Base-by-base conservation (phyloP, 2,797 vertebrate species). In the Dicrostonyx torquatus region DNA sequence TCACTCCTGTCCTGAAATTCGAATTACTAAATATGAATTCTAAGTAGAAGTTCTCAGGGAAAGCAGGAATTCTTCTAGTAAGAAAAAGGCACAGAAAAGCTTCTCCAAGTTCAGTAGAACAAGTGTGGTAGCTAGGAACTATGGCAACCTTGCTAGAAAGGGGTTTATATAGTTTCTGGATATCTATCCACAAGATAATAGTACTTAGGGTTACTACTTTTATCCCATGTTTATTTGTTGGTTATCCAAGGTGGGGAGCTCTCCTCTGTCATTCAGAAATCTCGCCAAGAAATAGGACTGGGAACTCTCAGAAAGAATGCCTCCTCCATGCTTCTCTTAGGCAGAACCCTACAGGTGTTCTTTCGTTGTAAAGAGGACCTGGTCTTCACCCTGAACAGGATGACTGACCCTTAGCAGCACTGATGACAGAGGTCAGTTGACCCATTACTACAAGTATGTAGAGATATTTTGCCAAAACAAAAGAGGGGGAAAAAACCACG, bases 381-480 rank as follows among this genome's bases (percentile, higher is more conserved):
- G 8, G 78, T 89, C 37, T 88, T 40, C 11, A 86, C 8, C 17
- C 18, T 91, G 37, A 40, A 24, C 2, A 43, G 55, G 62, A 94
- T 3, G 12, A 85, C 66, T 55, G 55, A 77, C 89, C 43, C 26
- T 96, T 94, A 85, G 94, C 89, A 85, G 1, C 43, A 45, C 66
- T 88, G 93, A 93, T 87, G 75, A 93, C 85, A 92, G 18, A 18
- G 97, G 97, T 97, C 80, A 50, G 92, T 96, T 97, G 92, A 76
- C 72, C 85, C 96, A 95, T 94, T 96, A 2, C 80, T 93, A 95
- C 88, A 97, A 89, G 91, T 97, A 87, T 87, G 84, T 7, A 75
- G 87, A 94, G 96, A 70, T 94, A 90, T 94, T 95, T 50, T 97
- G 78, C 97, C 92, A 97, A 86, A 90, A 93, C 72, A 94, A 85